Base-by-base conservation (phyloP, 1,140 invertebrate genomes). In the Diplogasteroides magnus region DNA sequence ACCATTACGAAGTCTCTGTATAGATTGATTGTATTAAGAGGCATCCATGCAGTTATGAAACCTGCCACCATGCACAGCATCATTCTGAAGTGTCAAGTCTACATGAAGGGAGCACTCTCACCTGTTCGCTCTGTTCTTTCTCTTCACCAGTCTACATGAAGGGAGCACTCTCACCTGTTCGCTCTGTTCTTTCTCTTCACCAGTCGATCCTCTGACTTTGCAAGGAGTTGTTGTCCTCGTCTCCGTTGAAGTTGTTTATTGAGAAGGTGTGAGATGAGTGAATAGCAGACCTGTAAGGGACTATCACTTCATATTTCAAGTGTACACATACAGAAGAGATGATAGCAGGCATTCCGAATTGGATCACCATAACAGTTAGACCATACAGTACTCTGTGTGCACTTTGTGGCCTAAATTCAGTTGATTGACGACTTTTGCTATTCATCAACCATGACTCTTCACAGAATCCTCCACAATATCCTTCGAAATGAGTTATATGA, bases 21-120 rank as follows among this genome's bases (percentile, higher is more conserved):
- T 2, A 87, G 74, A 64, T 86, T 86, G 67, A 87, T 81, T 2
- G 86, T 72, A 27, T 86, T 85, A 70, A 86, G 82, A 1, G 86
- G 87, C 2, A 87, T 76, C 87, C 84, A 84, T 1, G 77, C 74
- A 68, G 82, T 83, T 11, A 83, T 71, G 1, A 83, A 65, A 13
- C 82, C 75, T 19, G 83, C 76, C 15, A 75, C 74, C 56, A 83
- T 71, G 1, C 82, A 67, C 0, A 83, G 71, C 26, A 77, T 70
- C 74, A 75, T 75, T 64, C 74, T 73, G 61, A 48, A 67, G 67
- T 63, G 25, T 61, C 59, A 61, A 27, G 11, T 11, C 27, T 31
- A 31, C 2, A 31, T 63, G 29, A 31, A 63, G 11, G 28, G 11
- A 26, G 15, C 28, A 31, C 2, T 65, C 1, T 6, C 29, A 74